These are phyloP conservation scores for Bilobella aurantiaca DNA, from an alignment of 1,140 invertebrate genomes.

Conservation along the genomic window DNA sequence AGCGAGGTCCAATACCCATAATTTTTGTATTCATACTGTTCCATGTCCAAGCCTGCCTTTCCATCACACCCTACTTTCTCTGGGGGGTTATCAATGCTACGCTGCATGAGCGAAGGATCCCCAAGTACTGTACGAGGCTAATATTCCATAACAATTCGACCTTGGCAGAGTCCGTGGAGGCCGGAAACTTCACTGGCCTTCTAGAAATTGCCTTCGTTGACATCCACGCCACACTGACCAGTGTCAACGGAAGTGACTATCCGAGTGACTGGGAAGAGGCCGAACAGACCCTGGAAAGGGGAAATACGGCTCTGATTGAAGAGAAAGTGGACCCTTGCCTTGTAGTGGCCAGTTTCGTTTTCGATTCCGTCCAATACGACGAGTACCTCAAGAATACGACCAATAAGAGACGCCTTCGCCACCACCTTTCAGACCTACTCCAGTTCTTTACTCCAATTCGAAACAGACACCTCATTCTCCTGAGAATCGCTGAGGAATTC, in stretches of 20 bases:
- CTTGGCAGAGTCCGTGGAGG: not conserved
- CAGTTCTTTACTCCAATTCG: slow-evolving; percentile 15
- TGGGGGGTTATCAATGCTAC: not conserved
- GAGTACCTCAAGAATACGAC: not conserved
- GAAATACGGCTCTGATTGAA: not conserved
- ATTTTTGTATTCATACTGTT: not conserved
- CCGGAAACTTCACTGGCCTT: not conserved
- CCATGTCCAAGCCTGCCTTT: not conserved
- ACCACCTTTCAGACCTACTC: slow-evolving; percentile 9
- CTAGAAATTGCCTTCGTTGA: not conserved
- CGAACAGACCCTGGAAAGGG: not conserved
- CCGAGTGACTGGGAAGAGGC: not conserved
- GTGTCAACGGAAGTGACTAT: not conserved
- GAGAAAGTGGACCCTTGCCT: slow-evolving; percentile 10
- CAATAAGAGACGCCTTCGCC: not conserved
- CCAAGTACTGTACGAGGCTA: not conserved
- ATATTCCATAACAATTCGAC: not conserved
- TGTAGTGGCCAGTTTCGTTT: slow-evolving; percentile 1
- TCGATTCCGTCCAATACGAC: not conserved
- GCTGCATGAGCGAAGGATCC: not conserved
- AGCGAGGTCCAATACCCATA: not conserved
- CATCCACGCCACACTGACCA: not conserved
- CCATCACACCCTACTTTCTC: not conserved
- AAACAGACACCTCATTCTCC: slow-evolving; percentile 9
- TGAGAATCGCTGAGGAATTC: not conserved